phyloP scores from a whole-genome alignment of 2,113 vertebrate genomes.

The Hippolais icterina region DNA sequence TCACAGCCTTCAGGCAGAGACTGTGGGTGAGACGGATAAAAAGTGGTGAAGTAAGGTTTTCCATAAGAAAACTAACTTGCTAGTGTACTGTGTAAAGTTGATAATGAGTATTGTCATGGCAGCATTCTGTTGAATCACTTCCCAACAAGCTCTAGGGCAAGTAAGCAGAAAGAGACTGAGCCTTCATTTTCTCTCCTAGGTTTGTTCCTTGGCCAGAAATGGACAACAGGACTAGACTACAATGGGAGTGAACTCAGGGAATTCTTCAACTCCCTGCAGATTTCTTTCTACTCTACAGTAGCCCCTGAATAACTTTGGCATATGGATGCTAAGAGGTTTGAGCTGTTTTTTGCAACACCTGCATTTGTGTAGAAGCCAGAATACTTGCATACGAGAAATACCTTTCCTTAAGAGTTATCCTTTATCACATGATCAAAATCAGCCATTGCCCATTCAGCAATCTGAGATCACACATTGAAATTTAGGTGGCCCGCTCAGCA shows the following conservation, averaged over 20 bases:
- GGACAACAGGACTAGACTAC: neutral
- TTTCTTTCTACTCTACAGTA: neutral
- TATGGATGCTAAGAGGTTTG: neutral
- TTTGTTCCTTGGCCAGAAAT: neutral
- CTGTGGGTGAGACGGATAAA: neutral
- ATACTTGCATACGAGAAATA: neutral
- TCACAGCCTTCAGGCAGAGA: neutral
- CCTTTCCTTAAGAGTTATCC: neutral
- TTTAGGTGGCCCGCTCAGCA: neutral
- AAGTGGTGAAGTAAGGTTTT: conserved; percentile 8
- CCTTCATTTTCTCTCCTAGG: neutral
- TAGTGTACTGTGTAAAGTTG: neutral
- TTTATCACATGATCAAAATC: neutral
- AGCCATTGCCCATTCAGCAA: rapidly evolving
- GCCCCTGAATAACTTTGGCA: neutral
- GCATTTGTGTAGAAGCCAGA: neutral
- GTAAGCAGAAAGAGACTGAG: neutral
- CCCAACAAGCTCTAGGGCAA: neutral
- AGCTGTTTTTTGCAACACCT: neutral
- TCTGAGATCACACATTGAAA: neutral
- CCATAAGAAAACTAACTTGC: neutral
- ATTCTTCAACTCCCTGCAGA: neutral
- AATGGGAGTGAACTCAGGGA: neutral
- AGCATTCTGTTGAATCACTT: neutral
- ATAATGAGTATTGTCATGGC: neutral